Evolutionary conservation across 2,888 invertebrate species (phyloP).

Genomic region (Plagiodera versicolora): DNA sequence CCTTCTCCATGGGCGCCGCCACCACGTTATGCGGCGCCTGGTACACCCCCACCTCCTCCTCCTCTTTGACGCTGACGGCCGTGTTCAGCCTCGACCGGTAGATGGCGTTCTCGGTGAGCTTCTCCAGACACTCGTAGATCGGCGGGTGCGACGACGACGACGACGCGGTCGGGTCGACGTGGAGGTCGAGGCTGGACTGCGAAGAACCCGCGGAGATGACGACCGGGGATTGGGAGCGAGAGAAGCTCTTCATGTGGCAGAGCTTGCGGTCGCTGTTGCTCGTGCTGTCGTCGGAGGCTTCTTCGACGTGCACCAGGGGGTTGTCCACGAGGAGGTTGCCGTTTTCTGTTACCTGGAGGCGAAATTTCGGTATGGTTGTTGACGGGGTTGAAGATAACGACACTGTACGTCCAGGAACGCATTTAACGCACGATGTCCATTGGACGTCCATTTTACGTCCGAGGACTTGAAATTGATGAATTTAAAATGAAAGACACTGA

Average conservation of each 20-base stretch:
- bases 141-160: slow-evolving; percentile 48
- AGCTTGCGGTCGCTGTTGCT: slow-evolving; percentile 55
- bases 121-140: slow-evolving; percentile 56
- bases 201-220: slow-evolving; percentile 57
- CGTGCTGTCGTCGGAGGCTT: slow-evolving; percentile 53
- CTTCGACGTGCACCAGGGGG: slow-evolving; percentile 55
- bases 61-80: slow-evolving; percentile 47
- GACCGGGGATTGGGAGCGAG: slow-evolving; percentile 56
- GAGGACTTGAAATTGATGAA: too few species aligned
- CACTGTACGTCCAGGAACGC: too few species aligned
- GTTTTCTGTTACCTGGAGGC: slow-evolving; percentile 34
- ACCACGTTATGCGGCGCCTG: slow-evolving; percentile 47
- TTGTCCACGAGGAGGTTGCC: slow-evolving; percentile 50
- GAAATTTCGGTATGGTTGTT: too few species aligned
- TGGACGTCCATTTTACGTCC: too few species aligned
- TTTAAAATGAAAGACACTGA: too few species aligned
- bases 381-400: too few species aligned
- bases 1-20: slow-evolving; percentile 50
- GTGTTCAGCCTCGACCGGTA: slow-evolving; percentile 53
- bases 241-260: slow-evolving; percentile 58
- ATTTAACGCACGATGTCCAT: too few species aligned
- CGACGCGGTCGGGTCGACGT: slow-evolving; percentile 20
- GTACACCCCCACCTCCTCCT: slow-evolving; percentile 38
- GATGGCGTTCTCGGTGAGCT: slow-evolving; percentile 54
- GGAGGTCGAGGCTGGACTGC: slow-evolving; percentile 49